A percentile compares a stretch with the other conserved stretches of the same genome.
These are phyloP conservation scores for Eriosoma lanigerum DNA, from an alignment of 1,140 invertebrate genomes.

Conservation along the genomic window DNA sequence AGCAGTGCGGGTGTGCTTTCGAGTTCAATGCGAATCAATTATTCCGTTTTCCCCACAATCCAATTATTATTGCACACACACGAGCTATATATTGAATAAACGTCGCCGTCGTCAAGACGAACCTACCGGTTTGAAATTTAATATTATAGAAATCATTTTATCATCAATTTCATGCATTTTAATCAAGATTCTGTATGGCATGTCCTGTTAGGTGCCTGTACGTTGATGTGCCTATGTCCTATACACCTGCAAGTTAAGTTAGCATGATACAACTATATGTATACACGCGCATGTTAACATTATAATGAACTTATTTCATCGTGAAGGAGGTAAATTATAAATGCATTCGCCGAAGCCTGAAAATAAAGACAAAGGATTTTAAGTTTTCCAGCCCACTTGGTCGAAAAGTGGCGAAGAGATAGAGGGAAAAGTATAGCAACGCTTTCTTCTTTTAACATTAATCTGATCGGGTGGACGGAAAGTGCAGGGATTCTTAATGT, in stretches of 20 bases:
- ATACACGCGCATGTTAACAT: not conserved
- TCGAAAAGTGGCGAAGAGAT: conserved; percentile 46
- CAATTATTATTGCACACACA: conserved; percentile 13
- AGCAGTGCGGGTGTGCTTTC: conserved; percentile 5
- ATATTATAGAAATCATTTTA: too few relatives aligned
- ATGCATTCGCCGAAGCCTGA: conserved; percentile 20
- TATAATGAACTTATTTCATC: conserved; percentile 18
- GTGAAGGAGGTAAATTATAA: conserved; percentile 16
- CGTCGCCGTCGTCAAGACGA: too few relatives aligned
- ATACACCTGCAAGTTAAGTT: too few relatives aligned
- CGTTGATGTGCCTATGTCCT: too few relatives aligned
- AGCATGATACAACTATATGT: too few relatives aligned
- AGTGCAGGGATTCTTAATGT: conserved; percentile 20
- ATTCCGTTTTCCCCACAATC: conserved; percentile 34
- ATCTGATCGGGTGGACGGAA: not conserved
- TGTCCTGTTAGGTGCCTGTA: too few relatives aligned
- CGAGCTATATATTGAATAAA: not conserved
- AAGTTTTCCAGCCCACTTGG: conserved; percentile 50
- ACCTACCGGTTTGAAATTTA: too few relatives aligned
- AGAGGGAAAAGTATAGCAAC: not conserved
- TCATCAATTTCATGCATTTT: too few relatives aligned
- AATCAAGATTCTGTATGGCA: too few relatives aligned
- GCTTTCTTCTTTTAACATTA: conserved; percentile 47
- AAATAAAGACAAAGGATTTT: conserved; percentile 48
- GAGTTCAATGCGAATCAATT: conserved; percentile 49